These are phyloP conservation scores for Etheostoma perlongum DNA, from an alignment of 2,797 vertebrate genomes.

Conservation along the genomic window DNA sequence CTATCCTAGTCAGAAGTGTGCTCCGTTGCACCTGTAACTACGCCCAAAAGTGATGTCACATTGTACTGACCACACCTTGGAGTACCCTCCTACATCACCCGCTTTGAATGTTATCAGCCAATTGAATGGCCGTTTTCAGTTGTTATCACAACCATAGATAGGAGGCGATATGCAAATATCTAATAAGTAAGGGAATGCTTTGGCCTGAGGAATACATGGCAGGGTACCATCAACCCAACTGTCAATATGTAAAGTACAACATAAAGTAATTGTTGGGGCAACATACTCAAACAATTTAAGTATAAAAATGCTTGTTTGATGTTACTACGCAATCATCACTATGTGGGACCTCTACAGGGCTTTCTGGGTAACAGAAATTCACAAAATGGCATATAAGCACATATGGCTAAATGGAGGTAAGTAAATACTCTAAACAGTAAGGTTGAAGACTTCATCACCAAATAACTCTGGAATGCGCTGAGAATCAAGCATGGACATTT, in stretches of 20 bases:
- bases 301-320: neutral
- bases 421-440: slow-evolving; percentile 13
- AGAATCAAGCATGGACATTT: neutral
- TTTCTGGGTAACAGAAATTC: neutral
- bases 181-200: neutral
- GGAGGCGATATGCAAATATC: neutral
- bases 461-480: slow-evolving; percentile 12
- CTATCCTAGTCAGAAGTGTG: too few relatives aligned
- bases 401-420: neutral
- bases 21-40: neutral
- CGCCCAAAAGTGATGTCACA: neutral
- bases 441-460: slow-evolving; percentile 1
- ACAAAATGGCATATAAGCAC: slow-evolving; percentile 7
- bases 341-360: neutral
- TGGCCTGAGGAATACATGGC: neutral
- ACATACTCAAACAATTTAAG: too few relatives aligned
- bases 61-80: neutral
- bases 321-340: slow-evolving; percentile 13
- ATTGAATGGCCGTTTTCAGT: too few relatives aligned
- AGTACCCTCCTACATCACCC: neutral
- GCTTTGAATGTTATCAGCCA: too few relatives aligned
- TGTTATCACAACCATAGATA: too few relatives aligned
- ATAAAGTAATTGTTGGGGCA: too few relatives aligned
- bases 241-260: neutral
- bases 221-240: neutral